Percentiles rank a stretch among this genome's conserved stretches.
These are phyloP conservation scores for Amazona guildingii DNA, from an alignment of 2,113 vertebrate genomes.

Conservation along the genomic window DNA sequence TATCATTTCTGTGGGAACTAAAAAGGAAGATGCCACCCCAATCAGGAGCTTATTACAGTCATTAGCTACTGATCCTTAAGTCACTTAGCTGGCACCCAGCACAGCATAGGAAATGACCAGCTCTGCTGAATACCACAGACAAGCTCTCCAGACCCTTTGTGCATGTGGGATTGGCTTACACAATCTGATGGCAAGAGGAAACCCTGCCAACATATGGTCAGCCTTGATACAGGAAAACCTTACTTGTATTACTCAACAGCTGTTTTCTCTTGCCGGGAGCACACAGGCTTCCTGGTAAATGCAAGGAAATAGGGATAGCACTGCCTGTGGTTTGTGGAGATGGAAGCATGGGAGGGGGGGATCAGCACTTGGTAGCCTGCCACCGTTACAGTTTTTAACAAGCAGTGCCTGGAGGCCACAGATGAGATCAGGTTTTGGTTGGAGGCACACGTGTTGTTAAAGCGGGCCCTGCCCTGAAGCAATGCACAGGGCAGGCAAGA, in stretches of 20 bases:
- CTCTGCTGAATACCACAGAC: background rate
- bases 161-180: background rate
- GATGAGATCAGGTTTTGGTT: background rate
- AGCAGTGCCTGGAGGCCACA: background rate
- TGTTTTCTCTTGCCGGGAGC: background rate
- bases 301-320: background rate
- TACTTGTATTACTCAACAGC: background rate
- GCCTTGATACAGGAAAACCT: conserved; percentile 30
- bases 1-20: background rate
- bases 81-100: background rate
- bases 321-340: background rate
- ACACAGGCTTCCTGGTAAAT: background rate
- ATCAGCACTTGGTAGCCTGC: background rate
- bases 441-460: background rate
- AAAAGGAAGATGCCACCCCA: background rate
- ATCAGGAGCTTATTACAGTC: background rate
- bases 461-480: background rate
- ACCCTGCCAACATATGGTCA: conserved; percentile 6
- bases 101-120: background rate
- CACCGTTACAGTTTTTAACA: background rate
- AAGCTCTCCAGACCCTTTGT: background rate
- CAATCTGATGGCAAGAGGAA: conserved; percentile 29
- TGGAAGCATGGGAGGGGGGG: background rate
- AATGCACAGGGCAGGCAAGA: background rate
- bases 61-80: background rate